Conservation (phyloP, 2,888 invertebrate species). For the Anoplius nigerrimus region DNA sequence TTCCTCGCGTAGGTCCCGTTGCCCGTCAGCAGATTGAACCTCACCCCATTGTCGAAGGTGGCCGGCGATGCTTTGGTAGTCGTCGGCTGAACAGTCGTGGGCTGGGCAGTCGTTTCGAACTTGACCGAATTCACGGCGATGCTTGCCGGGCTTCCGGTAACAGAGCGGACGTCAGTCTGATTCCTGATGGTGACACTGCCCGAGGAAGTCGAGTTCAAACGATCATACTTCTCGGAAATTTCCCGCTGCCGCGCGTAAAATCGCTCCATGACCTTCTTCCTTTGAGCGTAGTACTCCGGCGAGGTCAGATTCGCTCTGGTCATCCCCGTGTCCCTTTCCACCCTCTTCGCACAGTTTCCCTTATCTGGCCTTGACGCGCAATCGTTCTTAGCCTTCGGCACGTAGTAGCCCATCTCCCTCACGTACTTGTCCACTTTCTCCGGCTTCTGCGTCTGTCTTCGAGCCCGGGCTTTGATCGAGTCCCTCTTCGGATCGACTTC, state of each 20-base stretch:
- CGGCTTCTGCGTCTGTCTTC: too few species aligned
- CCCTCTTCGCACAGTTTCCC: slow-evolving; percentile 57
- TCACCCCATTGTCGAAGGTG: too few species aligned
- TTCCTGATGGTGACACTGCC: background rate
- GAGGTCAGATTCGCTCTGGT: slow-evolving; percentile 17
- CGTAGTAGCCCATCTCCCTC: background rate
- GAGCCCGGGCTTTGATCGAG: too few species aligned
- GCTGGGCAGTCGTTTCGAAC: background rate
- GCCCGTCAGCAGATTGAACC: too few species aligned
- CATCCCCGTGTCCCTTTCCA: slow-evolving; percentile 7
- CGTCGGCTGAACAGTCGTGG: too few species aligned
- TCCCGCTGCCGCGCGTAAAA: slow-evolving; percentile 54
- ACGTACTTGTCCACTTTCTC: too few species aligned
- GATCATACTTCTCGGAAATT: slow-evolving; percentile 45
- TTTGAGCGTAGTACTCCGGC: slow-evolving; percentile 54
- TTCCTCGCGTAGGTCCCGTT: too few species aligned
- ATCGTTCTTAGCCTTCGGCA: slow-evolving; percentile 21
- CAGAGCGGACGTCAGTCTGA: background rate
- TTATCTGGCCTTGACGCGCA: slow-evolving; percentile 51
- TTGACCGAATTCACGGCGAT: background rate
- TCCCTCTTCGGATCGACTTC: too few species aligned
- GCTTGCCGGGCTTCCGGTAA: background rate
- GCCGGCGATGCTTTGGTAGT: background rate
- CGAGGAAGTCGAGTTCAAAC: background rate
- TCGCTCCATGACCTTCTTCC: slow-evolving; percentile 60